Evolutionary conservation across 2,113 vertebrate genomes (phyloP).

Genomic region (Cephalopterus ornatus): DNA sequence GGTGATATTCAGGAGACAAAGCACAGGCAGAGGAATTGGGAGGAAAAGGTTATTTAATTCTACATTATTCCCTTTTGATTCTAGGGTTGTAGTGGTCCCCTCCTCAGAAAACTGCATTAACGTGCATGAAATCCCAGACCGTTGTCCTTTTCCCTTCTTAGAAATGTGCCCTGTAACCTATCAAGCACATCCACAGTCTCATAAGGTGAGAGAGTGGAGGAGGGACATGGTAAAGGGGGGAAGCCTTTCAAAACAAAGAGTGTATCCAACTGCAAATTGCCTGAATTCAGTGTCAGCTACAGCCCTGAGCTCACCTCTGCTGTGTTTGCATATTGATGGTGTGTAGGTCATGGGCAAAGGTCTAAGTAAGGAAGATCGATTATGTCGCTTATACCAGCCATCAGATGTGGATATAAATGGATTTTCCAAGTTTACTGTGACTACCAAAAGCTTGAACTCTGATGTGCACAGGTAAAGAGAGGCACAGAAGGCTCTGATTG

Average conservation of each 20-base stretch:
- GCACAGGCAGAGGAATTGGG: not conserved
- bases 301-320: not conserved
- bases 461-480: not conserved
- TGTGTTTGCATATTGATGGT: accelerated
- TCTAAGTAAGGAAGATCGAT: not conserved
- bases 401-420: not conserved
- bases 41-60: not conserved
- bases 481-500: not conserved
- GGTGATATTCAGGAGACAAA: not conserved
- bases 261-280: not conserved
- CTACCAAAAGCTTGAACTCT: slow-evolving; percentile 17
- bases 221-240: accelerated
- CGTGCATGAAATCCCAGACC: not conserved
- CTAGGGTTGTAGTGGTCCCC: not conserved
- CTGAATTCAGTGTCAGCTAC: not conserved
- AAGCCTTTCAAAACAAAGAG: not conserved
- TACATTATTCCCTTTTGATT: not conserved
- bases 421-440: not conserved
- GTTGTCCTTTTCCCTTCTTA: not conserved
- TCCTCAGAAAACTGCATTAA: not conserved
- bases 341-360: not conserved
- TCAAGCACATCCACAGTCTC: not conserved
- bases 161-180: not conserved
- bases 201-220: not conserved
- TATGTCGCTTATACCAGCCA: not conserved